These are phyloP conservation scores for Hymenochirus boettgeri DNA, from an alignment of 2,113 vertebrate genomes.

Conservation along the genomic window DNA sequence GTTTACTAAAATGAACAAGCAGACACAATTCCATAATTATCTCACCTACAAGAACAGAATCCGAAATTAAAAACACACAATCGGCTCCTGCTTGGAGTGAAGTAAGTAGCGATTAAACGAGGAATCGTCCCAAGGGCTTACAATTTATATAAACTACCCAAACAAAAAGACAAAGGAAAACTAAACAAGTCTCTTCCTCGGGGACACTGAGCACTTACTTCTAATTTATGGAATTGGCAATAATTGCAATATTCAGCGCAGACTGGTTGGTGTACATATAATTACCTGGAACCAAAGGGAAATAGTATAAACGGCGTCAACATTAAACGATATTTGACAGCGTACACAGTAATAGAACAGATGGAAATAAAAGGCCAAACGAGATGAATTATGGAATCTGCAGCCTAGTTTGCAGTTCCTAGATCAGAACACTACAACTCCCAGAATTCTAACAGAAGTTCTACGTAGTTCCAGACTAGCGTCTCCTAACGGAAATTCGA, in stretches of 20 bases:
- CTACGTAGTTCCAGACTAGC: too few species aligned
- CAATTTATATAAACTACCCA: neutral
- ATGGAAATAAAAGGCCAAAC: neutral
- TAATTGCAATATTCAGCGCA: neutral
- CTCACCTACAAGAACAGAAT: too few species aligned
- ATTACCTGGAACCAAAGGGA: neutral
- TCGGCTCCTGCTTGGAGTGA: too few species aligned
- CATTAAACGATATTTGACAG: neutral
- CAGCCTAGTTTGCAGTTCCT: too few species aligned
- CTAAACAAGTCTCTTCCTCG: neutral
- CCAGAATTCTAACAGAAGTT: too few species aligned
- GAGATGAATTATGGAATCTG: too few species aligned
- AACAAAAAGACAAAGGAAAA: neutral
- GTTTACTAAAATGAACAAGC: too few species aligned
- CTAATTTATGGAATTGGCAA: neutral
- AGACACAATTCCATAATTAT: too few species aligned
- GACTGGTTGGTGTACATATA: neutral
- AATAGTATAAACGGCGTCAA: neutral
- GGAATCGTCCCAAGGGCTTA: neutral
- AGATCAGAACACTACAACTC: too few species aligned
- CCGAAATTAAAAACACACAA: too few species aligned
- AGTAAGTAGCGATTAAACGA: neutral
- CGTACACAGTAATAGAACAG: neutral
- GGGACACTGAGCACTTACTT: neutral
- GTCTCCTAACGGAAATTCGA: too few species aligned